phyloP scores from a whole-genome alignment of 2,113 vertebrate genomes.

The Drymodes brunneopygia region DNA sequence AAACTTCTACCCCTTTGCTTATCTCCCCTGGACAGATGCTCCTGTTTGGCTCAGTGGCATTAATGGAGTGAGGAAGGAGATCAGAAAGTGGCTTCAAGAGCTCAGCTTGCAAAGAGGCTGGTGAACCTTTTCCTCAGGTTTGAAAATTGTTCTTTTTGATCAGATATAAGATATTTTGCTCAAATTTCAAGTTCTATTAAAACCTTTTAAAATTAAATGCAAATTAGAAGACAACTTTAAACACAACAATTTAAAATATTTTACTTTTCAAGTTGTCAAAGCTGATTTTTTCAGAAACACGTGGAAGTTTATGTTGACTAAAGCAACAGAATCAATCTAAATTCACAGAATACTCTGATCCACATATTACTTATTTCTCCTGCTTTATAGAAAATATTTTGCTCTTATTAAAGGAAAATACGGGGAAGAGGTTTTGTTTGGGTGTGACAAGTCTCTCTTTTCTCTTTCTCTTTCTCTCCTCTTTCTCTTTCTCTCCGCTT shows the following conservation, averaged over 20 bases:
- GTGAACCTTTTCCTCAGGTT: not conserved
- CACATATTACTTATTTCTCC: not conserved
- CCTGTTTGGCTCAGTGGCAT: not conserved
- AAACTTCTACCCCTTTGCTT: not conserved
- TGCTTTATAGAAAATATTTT: not conserved
- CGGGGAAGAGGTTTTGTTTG: not conserved
- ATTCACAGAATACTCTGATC: not conserved
- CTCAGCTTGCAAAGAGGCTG: not conserved
- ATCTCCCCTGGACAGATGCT: not conserved
- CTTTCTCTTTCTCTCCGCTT: too few species aligned
- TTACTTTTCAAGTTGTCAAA: not conserved
- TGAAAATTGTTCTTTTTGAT: not conserved
- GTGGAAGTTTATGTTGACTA: not conserved
- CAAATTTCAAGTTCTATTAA: not conserved
- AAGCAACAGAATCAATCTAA: not conserved
- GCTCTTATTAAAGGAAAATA: not conserved
- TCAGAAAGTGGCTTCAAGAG: not conserved
- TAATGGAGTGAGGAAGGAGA: rapidly evolving
- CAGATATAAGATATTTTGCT: not conserved
- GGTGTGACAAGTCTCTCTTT: not conserved
- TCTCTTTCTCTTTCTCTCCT: too few species aligned
- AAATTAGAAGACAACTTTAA: not conserved
- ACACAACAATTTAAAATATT: not conserved
- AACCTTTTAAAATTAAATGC: not conserved
- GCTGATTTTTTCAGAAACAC: not conserved